phyloP scores from a whole-genome alignment of 2,797 vertebrate genomes.

The Xenentodon cancila region DNA sequence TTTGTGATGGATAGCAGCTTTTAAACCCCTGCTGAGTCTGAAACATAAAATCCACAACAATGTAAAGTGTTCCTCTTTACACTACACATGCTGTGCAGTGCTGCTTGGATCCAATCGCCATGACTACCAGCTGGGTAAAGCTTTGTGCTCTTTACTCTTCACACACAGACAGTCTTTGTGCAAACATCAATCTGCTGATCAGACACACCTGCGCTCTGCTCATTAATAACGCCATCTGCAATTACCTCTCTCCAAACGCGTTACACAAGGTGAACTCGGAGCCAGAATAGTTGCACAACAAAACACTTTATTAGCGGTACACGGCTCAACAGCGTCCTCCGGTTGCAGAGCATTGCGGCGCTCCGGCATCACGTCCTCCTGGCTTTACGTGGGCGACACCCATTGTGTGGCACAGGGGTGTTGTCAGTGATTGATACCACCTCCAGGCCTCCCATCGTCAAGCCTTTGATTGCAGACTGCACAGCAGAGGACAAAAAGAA shows the following conservation, averaged over 20 bases:
- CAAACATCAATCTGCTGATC: slow-evolving; percentile 32
- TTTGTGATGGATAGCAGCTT: too few species aligned
- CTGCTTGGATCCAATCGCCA: not conserved
- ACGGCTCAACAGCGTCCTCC: slow-evolving; percentile 20
- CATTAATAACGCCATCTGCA: slow-evolving; percentile 35
- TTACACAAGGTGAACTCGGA: slow-evolving; percentile 17
- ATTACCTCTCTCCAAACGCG: slow-evolving; percentile 21
- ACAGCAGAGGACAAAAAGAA: slow-evolving; percentile 30
- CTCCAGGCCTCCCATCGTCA: slow-evolving; percentile 93
- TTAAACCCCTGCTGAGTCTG: not conserved
- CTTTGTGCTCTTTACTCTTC: not conserved
- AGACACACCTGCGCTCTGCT: slow-evolving; percentile 26
- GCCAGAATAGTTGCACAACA: slow-evolving; percentile 20
- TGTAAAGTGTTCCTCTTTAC: not conserved
- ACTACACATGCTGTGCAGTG: not conserved
- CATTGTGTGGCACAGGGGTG: slow-evolving; percentile 95
- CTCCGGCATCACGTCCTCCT: slow-evolving; percentile 76
- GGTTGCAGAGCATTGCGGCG: not conserved
- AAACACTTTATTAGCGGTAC: slow-evolving; percentile 64
- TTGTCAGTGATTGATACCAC: slow-evolving; percentile 96
- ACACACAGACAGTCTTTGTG: slow-evolving; percentile 20
- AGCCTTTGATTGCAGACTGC: slow-evolving; percentile 93
- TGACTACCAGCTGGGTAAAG: slow-evolving; percentile 4
- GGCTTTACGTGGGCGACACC: slow-evolving; percentile 94
- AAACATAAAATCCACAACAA: not conserved